Conservation (phyloP, 1,140 invertebrate species). For the Campoletis sonorensis region DNA sequence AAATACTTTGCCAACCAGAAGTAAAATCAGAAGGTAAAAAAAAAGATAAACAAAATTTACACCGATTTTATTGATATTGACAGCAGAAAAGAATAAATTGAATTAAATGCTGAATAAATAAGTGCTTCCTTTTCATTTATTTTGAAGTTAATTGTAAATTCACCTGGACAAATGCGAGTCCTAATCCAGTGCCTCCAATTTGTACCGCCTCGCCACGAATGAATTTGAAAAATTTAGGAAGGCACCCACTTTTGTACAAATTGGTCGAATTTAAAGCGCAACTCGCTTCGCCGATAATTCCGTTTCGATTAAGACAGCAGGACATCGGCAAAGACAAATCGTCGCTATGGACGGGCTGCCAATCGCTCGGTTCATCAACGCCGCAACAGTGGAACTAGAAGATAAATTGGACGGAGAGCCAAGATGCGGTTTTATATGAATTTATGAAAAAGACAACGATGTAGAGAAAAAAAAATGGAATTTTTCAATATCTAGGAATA, state of each 20-base stretch:
- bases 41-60: too few relatives aligned
- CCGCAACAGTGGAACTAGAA: slow-evolving; percentile 86
- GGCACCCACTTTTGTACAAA: slow-evolving; percentile 77
- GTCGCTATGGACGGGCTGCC: slow-evolving; percentile 70
- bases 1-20: too few relatives aligned
- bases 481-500: slow-evolving; percentile 6
- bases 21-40: too few relatives aligned
- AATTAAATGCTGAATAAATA: too few relatives aligned
- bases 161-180: slow-evolving; percentile 87
- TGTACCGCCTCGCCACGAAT: slow-evolving; percentile 83
- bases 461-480: neutral
- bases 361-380: slow-evolving; percentile 78
- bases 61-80: too few relatives aligned
- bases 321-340: slow-evolving; percentile 77
- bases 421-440: too few relatives aligned
- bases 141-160: slow-evolving; percentile 38
- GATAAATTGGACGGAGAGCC: too few relatives aligned
- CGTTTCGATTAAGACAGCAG: slow-evolving; percentile 77
- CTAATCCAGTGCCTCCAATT: slow-evolving; percentile 85
- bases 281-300: neutral
- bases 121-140: neutral
- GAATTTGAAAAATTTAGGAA: slow-evolving; percentile 78
- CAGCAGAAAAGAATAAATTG: too few relatives aligned
- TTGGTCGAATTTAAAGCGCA: slow-evolving; percentile 34
- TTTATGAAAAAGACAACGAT: slow-evolving; percentile 74